Conservation (phyloP, 1,140 invertebrate genomes). For the Cylas formicarius region DNA sequence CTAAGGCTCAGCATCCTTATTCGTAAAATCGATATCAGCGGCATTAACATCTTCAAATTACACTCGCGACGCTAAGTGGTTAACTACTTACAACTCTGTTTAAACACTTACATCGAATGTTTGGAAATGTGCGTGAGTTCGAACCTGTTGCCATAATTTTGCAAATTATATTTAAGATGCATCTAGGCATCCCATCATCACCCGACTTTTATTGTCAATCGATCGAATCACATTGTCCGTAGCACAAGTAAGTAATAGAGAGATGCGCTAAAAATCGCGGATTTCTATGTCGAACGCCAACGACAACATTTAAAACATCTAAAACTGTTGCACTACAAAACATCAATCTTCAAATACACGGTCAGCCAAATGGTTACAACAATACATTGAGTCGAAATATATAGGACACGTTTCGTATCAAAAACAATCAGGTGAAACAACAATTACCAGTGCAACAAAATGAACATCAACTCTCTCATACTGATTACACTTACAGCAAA, state of each 20-base stretch:
- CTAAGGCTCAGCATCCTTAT: conserved; percentile 29
- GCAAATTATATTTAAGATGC: conserved; percentile 11
- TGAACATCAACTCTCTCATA: conserved; percentile 24
- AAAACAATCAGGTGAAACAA: conserved; percentile 31
- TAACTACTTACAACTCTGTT: conserved; percentile 26
- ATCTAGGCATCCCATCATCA: conserved; percentile 18
- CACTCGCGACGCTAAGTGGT: conserved; percentile 30
- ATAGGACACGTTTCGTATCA: conserved; percentile 17
- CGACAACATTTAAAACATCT: conserved; percentile 26
- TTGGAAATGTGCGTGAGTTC: conserved; percentile 31
- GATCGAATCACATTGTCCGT: conserved; percentile 14
- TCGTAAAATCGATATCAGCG: conserved; percentile 30
- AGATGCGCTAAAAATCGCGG: conserved; percentile 19
- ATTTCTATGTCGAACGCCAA: conserved; percentile 12
- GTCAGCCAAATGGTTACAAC: conserved; percentile 21
- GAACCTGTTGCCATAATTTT: conserved; percentile 18
- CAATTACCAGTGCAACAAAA: conserved; percentile 36
- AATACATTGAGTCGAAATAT: conserved; percentile 23
- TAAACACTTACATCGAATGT: conserved; percentile 38
- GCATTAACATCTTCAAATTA: conserved; percentile 26
- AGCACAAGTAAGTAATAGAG: conserved; percentile 1
- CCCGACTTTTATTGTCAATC: conserved; percentile 15
- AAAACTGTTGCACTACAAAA: conserved; percentile 26
- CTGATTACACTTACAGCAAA: conserved; percentile 33
- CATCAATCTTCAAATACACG: conserved; percentile 24